Evolutionary conservation across 2,113 vertebrate genomes (phyloP), one percentile per base, ranked within the genome.

Genomic region (Lucifuga dentata): DNA sequence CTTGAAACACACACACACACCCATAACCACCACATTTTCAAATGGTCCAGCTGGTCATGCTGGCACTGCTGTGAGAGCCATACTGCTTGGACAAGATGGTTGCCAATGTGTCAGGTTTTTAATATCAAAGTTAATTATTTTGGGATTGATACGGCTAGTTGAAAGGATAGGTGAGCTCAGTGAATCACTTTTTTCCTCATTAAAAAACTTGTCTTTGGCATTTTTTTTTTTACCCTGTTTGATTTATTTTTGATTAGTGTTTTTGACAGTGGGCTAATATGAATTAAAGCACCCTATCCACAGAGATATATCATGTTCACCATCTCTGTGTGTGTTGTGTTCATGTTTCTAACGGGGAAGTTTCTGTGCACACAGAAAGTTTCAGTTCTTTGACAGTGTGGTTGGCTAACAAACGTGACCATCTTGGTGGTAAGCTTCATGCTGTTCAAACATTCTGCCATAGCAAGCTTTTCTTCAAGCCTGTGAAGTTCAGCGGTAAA

Each of bases 401-500:
- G 33, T 6, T 35, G 33, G 33, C 33, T 35, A 35, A 35, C 8
- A 11, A 35, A 35, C 11, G 33, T 40, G 62, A 52, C 58, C 49
- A 7, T 13, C 69, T 49, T 57, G 73, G 68, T 48, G 59, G 50
- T 53, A 15, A 33, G 29, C 73, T 21, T 60, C 81, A 38, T 50
- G 67, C 78, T 82, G 76, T 57, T 78, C 33, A 13, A 16, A 43
- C 67, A 9, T 59, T 71, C 73, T 67, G 73, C 46, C 50, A 41
- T 23, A 45, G 63, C 45, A 0, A 76, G 65, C 51, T 7, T 83
- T 79, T 79, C 69, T 73, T 50, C 43, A 29, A 74, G 49, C 70
- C 40, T 50, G 68, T 76, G 52, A 77, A 80, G 76, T 82, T 70
- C 5, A 43, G 60, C 44, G 80, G 57, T 86, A 85, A 85, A 88